Evolutionary conservation across 92 coral and sea anemone species (phyloP), one percentile per base, ranked within the genome.

Genomic region (Porites divaricata): DNA sequence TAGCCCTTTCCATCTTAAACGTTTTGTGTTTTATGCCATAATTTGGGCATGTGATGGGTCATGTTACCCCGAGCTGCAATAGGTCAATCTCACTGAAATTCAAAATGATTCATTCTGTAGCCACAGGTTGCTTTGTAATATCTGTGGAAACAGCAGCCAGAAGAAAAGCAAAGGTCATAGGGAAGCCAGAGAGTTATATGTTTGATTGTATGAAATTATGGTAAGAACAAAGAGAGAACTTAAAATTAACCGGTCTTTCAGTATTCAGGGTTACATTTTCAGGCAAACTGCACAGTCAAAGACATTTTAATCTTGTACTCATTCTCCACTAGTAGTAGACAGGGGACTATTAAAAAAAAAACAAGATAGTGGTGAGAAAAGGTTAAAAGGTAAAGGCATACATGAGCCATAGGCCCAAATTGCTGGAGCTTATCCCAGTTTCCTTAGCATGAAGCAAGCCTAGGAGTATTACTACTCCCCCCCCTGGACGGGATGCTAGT

Each of bases 131-230:
- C 78, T 62, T 91, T 73, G 89, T 92, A 16, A 75, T 90, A 14
- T 90, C 92, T 53, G 85, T 94, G 26, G 98, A 91, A 80, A 76
- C 76, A 54, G 97, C 97, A 63, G 91, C 95, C 1, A 91, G 95
- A 79, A 84, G 93, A 68, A 90, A 94, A 63, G 94, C 98, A 7
- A 78, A 85, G 4, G 86, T 87, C 50, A 75, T 90, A 45, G 98
- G 98, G 8, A 95, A 95, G 75, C 98, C 98, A 11, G 94, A 89
- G 49, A 81, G 73, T 62, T 57, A 87, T 15, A 87, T 91, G 80
- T 89, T 95, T 89, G 94, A 95, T 74, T 95, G 98, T 85, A 93
- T 95, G 62, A 79, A 79, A n/a, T 65, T 72, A 58, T 75, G 93
- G 98, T 95, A 74, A 87, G 93, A 74, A n/a, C 49, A 23, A 22